Evolutionary conservation across 2,888 invertebrate species (phyloP).

Genomic region (Leptinotarsa tumamoca): DNA sequence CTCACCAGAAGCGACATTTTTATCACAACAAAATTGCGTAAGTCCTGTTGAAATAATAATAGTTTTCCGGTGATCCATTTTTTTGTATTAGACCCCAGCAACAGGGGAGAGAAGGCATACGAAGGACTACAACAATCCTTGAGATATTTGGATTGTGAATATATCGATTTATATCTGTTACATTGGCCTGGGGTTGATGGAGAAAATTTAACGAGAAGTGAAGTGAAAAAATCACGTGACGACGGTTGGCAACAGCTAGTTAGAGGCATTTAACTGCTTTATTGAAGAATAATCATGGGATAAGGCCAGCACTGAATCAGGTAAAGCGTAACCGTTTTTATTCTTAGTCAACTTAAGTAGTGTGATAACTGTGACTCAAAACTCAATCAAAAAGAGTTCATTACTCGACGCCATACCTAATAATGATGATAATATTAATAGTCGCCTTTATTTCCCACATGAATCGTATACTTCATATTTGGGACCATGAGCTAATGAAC

Average conservation of each 20-base stretch:
- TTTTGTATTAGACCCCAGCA: constrained; percentile 68
- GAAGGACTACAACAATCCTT: constrained; percentile 73
- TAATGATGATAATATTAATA: too few species aligned
- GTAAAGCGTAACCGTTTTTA: constrained; percentile 62
- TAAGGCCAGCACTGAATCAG: constrained; percentile 81
- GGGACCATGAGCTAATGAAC: too few species aligned
- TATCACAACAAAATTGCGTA: constrained; percentile 84
- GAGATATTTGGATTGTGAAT: constrained; percentile 73
- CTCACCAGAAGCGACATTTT: constrained; percentile 77
- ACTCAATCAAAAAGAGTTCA: too few species aligned
- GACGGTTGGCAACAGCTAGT: constrained; percentile 78
- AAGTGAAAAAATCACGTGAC: constrained; percentile 71
- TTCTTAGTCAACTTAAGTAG: too few species aligned
- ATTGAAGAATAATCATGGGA: constrained; percentile 67
- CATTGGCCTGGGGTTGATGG: constrained; percentile 84
- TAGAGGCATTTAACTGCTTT: constrained; percentile 79
- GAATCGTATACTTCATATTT: too few species aligned
- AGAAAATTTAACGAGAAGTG: constrained; percentile 67
- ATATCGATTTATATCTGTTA: constrained; percentile 83
- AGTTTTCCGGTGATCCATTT: too few species aligned
- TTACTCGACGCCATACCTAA: too few species aligned
- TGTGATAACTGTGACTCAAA: too few species aligned
- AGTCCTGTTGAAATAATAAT: background rate
- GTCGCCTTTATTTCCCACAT: too few species aligned
- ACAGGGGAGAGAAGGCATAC: constrained; percentile 70